phyloP scores from a whole-genome alignment of 2,888 invertebrate species.

The Drosophila fungiperda region DNA sequence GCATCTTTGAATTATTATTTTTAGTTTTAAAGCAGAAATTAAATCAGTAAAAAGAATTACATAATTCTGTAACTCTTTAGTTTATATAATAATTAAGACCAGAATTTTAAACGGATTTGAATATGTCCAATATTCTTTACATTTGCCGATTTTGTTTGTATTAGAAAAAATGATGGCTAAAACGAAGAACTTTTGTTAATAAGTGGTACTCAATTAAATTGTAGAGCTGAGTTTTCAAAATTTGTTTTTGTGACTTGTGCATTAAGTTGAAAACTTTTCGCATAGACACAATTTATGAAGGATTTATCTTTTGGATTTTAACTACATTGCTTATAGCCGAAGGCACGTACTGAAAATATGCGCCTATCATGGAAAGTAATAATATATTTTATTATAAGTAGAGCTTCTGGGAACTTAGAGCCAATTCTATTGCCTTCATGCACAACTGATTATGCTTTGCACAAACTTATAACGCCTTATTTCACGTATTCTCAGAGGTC shows the following conservation, averaged over 20 bases:
- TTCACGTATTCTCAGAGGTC: not conserved
- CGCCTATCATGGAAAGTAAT: not conserved
- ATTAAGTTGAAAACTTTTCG: not conserved
- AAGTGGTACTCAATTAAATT: not conserved
- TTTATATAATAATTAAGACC: not conserved
- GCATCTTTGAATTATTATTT: not conserved
- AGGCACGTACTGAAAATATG: not conserved
- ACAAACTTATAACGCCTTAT: not conserved
- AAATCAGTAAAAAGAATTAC: no score
- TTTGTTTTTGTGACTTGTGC: not conserved
- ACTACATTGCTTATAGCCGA: not conserved
- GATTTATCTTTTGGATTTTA: not conserved
- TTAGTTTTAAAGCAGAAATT: no score
- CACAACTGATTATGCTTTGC: not conserved
- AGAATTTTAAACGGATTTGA: not conserved
- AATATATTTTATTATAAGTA: not conserved
- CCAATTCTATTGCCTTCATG: not conserved
- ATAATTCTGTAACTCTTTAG: not conserved
- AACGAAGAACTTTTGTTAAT: not conserved
- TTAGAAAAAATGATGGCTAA: not conserved
- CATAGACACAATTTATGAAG: not conserved
- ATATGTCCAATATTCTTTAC: not conserved
- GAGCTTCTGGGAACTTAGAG: not conserved
- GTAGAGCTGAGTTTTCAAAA: not conserved
- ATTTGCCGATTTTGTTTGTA: not conserved